phyloP scores from a whole-genome alignment of 2,797 vertebrate genomes.

The Chloroceryle amazona region DNA sequence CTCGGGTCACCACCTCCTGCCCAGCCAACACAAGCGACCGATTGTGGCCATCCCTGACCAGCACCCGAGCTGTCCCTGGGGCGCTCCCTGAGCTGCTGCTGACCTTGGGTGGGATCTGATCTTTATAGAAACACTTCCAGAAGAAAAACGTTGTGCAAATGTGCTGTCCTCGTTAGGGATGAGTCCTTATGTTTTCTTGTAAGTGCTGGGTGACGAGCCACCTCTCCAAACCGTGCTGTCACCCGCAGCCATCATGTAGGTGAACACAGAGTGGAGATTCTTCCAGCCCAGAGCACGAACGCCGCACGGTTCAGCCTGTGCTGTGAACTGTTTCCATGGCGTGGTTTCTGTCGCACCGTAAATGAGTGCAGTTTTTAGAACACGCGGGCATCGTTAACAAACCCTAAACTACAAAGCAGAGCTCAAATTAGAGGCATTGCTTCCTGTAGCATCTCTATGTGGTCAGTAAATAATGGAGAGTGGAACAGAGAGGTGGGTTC shows the following conservation, averaged over 20 bases:
- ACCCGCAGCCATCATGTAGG: not conserved
- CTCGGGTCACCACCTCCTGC: not conserved
- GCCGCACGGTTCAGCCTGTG: not conserved
- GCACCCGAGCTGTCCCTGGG: not conserved
- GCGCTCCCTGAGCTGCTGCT: not conserved
- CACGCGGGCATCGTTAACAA: conserved; percentile 28
- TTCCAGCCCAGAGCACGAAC: not conserved
- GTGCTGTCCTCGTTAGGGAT: not conserved
- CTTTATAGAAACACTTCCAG: not conserved
- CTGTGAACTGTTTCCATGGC: conserved; percentile 50
- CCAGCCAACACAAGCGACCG: not conserved
- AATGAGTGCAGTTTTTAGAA: conserved; percentile 50
- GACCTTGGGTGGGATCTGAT: not conserved
- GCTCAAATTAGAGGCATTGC: conserved; percentile 76
- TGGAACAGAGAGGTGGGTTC: conserved; percentile 59
- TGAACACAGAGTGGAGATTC: not conserved
- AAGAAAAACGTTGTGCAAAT: not conserved
- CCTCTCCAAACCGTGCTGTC: not conserved
- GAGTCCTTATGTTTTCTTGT: not conserved
- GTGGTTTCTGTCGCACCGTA: conserved; percentile 58
- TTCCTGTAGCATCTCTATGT: conserved; percentile 82
- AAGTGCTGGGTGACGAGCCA: not conserved
- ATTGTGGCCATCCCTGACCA: not conserved
- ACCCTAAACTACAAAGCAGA: conserved; percentile 64
- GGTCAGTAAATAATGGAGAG: conserved; percentile 78